These are phyloP conservation scores for Falco rusticolus DNA, from an alignment of 2,797 vertebrate genomes.

Conservation along the genomic window DNA sequence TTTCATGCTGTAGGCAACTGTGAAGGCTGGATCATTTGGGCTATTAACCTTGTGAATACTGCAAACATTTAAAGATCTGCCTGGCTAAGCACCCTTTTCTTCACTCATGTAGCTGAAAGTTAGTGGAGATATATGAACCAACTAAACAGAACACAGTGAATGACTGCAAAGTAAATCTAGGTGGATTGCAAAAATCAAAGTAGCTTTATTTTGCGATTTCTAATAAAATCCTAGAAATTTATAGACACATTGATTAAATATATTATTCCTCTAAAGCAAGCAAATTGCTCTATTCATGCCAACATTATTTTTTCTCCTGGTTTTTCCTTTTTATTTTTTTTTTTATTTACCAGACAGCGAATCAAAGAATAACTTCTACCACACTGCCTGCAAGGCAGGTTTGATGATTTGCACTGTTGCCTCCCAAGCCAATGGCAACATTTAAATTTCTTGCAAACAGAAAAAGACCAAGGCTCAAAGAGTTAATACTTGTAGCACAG, in stretches of 20 bases:
- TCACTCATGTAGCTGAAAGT: neutral
- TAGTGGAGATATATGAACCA: neutral
- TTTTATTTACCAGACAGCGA: neutral
- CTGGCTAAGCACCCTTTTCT: neutral
- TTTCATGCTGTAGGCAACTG: neutral
- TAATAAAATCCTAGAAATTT: neutral
- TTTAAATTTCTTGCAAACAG: neutral
- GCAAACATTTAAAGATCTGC: neutral
- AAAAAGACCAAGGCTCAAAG: neutral
- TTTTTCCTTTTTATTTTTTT: neutral
- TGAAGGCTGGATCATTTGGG: neutral
- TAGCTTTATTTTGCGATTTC: neutral
- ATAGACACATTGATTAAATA: neutral
- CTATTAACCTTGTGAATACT: neutral
- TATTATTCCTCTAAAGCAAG: neutral
- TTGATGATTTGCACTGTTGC: neutral
- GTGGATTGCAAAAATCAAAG: neutral
- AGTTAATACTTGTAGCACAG: neutral
- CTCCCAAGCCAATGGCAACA: neutral
- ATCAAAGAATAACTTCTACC: neutral
- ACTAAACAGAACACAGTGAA: neutral
- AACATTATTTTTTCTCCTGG: neutral
- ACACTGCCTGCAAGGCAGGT: neutral
- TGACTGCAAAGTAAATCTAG: neutral
- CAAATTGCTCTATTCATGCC: neutral